Conservation (phyloP, 2,113 vertebrate genomes). For the Girardinichthys multiradiatus region DNA sequence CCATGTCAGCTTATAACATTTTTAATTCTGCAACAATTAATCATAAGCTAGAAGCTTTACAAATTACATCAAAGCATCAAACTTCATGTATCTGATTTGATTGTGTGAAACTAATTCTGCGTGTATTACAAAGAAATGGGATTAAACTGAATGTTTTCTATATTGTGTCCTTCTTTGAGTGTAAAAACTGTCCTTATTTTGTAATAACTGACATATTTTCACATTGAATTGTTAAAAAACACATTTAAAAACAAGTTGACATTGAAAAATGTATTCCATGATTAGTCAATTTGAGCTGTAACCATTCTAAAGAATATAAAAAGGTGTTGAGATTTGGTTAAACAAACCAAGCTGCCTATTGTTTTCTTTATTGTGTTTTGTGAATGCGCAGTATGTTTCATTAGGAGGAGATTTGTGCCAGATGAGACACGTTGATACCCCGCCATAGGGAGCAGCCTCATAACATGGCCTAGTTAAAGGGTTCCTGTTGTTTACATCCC, state of each 20-base stretch:
- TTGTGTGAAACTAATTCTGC: slow-evolving; percentile 6
- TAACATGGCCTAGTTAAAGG: slow-evolving; percentile 75
- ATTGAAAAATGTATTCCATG: slow-evolving; percentile 1
- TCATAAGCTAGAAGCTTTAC: not conserved
- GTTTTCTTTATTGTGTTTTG: slow-evolving; percentile 49
- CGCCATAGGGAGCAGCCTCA: slow-evolving; percentile 62
- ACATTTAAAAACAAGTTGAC: not conserved
- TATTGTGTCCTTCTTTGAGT: not conserved
- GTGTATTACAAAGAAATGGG: too few relatives aligned
- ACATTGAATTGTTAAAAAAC: not conserved
- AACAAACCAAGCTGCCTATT: slow-evolving; percentile 22
- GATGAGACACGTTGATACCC: slow-evolving; percentile 49
- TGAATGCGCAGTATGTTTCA: slow-evolving; percentile 51
- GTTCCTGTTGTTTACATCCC: slow-evolving; percentile 74
- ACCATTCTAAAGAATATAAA: slow-evolving; percentile 4
- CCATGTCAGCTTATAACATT: not conserved
- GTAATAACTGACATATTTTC: too few relatives aligned
- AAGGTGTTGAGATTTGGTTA: slow-evolving; percentile 11
- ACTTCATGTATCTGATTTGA: slow-evolving; percentile 25
- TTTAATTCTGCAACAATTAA: not conserved
- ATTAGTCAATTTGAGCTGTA: slow-evolving; percentile 6
- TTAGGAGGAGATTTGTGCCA: slow-evolving; percentile 59
- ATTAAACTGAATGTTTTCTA: not conserved
- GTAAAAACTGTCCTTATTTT: too few relatives aligned
- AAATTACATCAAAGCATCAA: not conserved